Evolutionary conservation across 2,797 vertebrate species (phyloP).

Genomic region (Anniella stebbinsi): DNA sequence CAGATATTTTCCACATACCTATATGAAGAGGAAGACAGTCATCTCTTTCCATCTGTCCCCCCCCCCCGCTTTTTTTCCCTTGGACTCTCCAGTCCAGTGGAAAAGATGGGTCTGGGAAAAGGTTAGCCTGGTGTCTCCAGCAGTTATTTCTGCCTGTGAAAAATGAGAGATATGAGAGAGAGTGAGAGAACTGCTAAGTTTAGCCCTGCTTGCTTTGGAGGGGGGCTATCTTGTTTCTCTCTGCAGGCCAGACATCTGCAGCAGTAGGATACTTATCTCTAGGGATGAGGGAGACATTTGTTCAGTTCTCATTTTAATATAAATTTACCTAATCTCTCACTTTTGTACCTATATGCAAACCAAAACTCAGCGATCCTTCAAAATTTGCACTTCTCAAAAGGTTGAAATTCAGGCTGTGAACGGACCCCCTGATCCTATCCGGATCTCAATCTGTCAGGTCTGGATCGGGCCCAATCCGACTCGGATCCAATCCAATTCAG

Average conservation of each 20-base stretch:
- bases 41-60: neutral
- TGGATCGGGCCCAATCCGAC: too few species aligned
- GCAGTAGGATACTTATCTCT: neutral
- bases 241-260: slow-evolving; percentile 2
- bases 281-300: neutral
- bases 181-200: slow-evolving; percentile 20
- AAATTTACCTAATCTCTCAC: too few species aligned
- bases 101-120: slow-evolving; percentile 19
- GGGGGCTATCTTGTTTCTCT: neutral
- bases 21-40: neutral
- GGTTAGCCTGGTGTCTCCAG: neutral
- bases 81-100: neutral
- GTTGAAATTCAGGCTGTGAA: too few species aligned
- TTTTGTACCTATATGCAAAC: too few species aligned
- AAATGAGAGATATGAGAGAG: slow-evolving; percentile 3
- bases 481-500: too few species aligned
- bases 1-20: neutral
- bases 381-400: too few species aligned
- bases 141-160: slow-evolving; percentile 11
- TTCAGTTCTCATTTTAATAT: too few species aligned
- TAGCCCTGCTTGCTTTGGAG: slow-evolving; percentile 24
- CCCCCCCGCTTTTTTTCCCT: neutral
- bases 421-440: too few species aligned
- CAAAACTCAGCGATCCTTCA: too few species aligned
- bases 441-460: too few species aligned